A percentile compares a stretch with the other conserved stretches of the same genome.
Conservation (phyloP, 2,888 invertebrate genomes). For the Eupsilia transversa region DNA sequence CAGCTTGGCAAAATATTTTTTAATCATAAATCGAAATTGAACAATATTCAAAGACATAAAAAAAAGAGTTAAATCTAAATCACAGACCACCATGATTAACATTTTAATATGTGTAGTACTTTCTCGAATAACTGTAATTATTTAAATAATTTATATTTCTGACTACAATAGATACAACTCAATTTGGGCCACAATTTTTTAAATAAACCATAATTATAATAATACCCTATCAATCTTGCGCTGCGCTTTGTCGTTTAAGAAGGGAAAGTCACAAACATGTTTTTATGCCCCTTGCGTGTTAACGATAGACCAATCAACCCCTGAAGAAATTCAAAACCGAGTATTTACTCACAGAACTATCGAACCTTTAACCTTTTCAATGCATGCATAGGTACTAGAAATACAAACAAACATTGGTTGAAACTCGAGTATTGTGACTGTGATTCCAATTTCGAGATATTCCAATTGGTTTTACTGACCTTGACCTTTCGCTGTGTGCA, state of each 20-base stretch:
- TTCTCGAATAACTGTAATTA: neutral
- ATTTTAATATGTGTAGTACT: neutral
- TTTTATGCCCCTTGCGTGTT: constrained; percentile 40
- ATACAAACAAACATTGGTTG: neutral
- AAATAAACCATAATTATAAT: neutral
- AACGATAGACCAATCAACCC: constrained; percentile 16
- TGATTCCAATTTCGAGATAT: constrained; percentile 34
- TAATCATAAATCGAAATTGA: neutral
- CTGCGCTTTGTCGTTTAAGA: neutral
- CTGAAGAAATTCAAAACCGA: neutral
- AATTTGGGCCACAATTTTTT: neutral
- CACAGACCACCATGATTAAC: too few species aligned
- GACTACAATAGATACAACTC: neutral
- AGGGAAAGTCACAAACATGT: constrained; percentile 5
- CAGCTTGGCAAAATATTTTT: neutral
- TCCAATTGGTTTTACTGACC: neutral
- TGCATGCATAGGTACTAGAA: neutral
- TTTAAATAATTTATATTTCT: neutral
- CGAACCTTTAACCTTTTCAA: neutral
- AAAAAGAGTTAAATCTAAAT: too few species aligned
- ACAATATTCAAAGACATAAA: too few species aligned
- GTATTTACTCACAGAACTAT: neutral
- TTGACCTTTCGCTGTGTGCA: constrained; percentile 8
- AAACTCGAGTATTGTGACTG: neutral
- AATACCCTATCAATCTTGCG: constrained; percentile 4